Base-by-base conservation (phyloP, 1,140 invertebrate genomes). In the Pseudomyrmex gracilis region DNA sequence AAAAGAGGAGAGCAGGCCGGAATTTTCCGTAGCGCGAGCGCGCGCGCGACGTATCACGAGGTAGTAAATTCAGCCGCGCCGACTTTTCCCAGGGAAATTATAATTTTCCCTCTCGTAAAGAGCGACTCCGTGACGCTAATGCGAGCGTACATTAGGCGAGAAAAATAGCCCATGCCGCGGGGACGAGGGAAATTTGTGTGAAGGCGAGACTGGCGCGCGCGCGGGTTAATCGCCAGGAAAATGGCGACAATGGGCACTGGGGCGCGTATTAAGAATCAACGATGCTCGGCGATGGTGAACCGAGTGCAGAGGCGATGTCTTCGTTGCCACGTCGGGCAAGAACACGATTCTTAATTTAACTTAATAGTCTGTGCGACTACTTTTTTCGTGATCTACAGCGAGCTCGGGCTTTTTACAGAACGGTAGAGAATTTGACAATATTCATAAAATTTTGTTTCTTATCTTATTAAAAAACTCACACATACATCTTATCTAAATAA, bases 61-160 rank as follows among this genome's bases (percentile, higher is more conserved):
- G 85, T 89, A 87, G 87, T 92, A 92, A 93, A 92, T 93, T 92
- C 86, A 82, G 88, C 34, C 34, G 34, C 89, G 88, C 63, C 66
- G 88, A 92, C 87, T 89, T 92, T 91, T 90, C 89, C 89, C 85
- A 85, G 86, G 89, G 84, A 92, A 93, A 93, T 93, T 92, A 93
- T 93, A 93, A 93, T 93, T 93, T 92, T 93, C 89, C 85, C 84
- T 89, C 87, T 91, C 89, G 88, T 91, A 92, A 92, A 93, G 89
- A 91, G 71, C 90, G 89, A 90, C 88, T 90, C 87, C 60, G 90
- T 90, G 91, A 93, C 91, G 89, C 91, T 93, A 93, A 93, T 92
- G 92, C 91, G 92, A 92, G 91, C 89, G 90, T 92, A 91, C 92
- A 93, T 93, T 93, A 93, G 90, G 87, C 77, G 90, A 93, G 92